Conservation (phyloP, 2,888 invertebrate genomes). For the Drosophila antonietae region DNA sequence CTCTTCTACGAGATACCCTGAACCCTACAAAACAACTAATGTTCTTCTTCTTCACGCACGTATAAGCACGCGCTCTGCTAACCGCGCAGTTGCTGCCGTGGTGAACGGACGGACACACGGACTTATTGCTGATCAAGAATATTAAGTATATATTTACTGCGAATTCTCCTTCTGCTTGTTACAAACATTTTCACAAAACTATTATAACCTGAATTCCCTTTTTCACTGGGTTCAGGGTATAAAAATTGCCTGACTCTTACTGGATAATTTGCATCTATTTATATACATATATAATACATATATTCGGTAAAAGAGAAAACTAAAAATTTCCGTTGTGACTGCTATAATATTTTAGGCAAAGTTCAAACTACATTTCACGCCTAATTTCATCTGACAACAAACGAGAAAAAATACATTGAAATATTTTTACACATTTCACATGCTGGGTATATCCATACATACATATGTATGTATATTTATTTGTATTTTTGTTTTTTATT, state of each 20-base stretch:
- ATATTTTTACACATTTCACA: conserved; percentile 59
- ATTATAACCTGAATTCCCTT: no score
- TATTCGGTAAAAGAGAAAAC: conserved; percentile 22
- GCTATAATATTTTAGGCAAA: conserved; percentile 62
- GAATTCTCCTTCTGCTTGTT: no score
- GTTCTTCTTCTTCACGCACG: no score
- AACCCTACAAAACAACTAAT: no score
- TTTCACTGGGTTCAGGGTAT: no score
- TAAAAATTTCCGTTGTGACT: conserved; percentile 9
- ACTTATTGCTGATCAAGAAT: no score
- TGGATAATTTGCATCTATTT: conserved; percentile 7
- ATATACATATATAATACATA: conserved; percentile 9
- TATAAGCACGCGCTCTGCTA: no score
- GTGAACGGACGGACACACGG: no score
- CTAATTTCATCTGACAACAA: conserved; percentile 78
- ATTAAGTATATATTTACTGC: no score
- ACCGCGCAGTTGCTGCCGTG: no score
- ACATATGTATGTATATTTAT: conserved; percentile 20
- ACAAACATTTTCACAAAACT: no score
- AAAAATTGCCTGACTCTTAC: conserved; percentile 26
- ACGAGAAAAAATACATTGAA: conserved; percentile 43
- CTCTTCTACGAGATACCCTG: no score
- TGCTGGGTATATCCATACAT: not conserved
- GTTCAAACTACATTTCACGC: conserved; percentile 78
- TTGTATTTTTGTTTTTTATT: not conserved